These are phyloP conservation scores for Ctenodactylus gundi DNA, from an alignment of 2,113 vertebrate genomes.

Conservation along the genomic window DNA sequence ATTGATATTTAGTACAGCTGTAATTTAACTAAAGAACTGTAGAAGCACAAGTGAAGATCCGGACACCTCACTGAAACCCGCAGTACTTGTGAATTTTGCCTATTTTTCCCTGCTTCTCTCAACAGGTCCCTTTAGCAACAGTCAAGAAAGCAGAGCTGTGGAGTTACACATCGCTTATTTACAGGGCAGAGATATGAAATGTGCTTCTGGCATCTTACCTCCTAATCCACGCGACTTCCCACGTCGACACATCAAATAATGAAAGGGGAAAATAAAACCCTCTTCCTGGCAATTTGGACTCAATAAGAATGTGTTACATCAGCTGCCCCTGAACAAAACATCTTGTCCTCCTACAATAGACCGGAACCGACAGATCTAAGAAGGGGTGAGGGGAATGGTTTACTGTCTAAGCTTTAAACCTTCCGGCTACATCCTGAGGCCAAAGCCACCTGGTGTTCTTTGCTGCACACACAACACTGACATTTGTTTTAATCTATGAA, in stretches of 20 bases:
- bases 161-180: background rate
- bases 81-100: background rate
- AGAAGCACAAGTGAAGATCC: background rate
- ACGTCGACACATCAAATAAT: slow-evolving; percentile 40
- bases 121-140: background rate
- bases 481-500: slow-evolving; percentile 39
- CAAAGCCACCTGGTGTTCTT: background rate
- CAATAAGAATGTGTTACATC: slow-evolving; percentile 19
- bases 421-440: background rate
- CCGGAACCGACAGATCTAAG: background rate
- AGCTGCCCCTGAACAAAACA: background rate
- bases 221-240: background rate
- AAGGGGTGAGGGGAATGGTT: background rate
- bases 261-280: background rate
- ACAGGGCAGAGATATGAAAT: slow-evolving; percentile 17
- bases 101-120: background rate
- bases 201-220: background rate
- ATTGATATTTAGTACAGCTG: background rate
- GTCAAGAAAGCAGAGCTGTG: background rate
- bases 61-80: background rate
- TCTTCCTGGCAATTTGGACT: slow-evolving; percentile 34
- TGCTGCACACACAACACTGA: background rate
- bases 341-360: background rate
- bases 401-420: background rate
- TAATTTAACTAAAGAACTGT: background rate